phyloP scores from a whole-genome alignment of 2,888 invertebrate genomes.

The Acronicta aceris region DNA sequence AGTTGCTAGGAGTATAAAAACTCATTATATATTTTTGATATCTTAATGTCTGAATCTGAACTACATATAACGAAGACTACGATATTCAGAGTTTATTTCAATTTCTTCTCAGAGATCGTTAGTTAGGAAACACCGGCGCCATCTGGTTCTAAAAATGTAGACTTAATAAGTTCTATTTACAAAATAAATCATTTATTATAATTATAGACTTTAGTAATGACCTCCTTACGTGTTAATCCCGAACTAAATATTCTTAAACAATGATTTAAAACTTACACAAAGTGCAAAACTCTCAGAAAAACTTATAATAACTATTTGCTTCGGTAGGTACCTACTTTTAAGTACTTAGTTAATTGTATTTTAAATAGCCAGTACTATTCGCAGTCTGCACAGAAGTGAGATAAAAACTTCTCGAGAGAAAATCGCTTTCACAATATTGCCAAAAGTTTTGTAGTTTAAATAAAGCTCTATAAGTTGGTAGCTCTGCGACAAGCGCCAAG shows the following conservation, averaged over 20 bases:
- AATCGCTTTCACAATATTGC: conserved; percentile 64
- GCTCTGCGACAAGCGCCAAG: conserved; percentile 69
- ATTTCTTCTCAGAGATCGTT: too few relatives aligned
- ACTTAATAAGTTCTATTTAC: too few relatives aligned
- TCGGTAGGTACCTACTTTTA: conserved; percentile 21
- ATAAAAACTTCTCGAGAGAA: conserved; percentile 56
- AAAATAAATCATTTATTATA: too few relatives aligned
- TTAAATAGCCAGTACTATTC: conserved; percentile 51
- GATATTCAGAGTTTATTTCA: too few relatives aligned
- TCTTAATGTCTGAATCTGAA: too few relatives aligned
- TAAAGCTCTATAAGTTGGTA: conserved; percentile 74
- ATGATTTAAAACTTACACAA: conserved; percentile 1
- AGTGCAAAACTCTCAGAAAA: conserved; percentile 11
- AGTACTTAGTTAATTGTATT: conserved; percentile 54
- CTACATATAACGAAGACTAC: too few relatives aligned
- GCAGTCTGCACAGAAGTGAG: conserved; percentile 46
- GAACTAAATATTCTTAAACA: background rate
- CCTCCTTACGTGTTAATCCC: too few relatives aligned
- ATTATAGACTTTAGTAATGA: too few relatives aligned
- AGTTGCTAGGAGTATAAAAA: too few relatives aligned
- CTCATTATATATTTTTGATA: too few relatives aligned
- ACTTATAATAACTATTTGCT: conserved; percentile 10
- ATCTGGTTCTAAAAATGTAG: too few relatives aligned
- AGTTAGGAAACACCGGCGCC: too few relatives aligned
- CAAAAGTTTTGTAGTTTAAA: conserved; percentile 72